Conservation (phyloP, 2,888 invertebrate species). For the Myopa tessellatipennis region DNA sequence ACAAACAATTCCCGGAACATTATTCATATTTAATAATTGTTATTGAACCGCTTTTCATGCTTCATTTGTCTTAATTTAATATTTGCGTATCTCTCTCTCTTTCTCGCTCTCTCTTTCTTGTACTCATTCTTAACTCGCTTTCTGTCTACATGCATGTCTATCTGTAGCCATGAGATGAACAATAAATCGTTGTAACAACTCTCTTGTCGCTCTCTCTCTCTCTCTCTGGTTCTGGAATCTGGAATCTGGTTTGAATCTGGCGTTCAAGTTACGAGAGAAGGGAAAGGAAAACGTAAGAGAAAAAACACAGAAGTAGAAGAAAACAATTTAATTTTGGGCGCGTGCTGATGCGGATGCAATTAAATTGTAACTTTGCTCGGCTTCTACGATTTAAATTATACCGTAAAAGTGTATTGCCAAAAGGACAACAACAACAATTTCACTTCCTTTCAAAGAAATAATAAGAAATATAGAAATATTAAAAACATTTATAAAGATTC, state of each 20-base stretch:
- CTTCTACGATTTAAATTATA: background rate
- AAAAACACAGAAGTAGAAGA: background rate
- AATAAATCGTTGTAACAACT: too few relatives aligned
- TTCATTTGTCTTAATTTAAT: slow-evolving; percentile 19
- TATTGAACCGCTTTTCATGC: slow-evolving; percentile 19
- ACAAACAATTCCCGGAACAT: slow-evolving; percentile 24
- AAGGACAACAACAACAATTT: too few relatives aligned
- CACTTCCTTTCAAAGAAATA: too few relatives aligned
- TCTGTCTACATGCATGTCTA: too few relatives aligned
- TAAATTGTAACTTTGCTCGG: background rate
- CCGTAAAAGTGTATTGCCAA: background rate
- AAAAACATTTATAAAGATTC: too few relatives aligned
- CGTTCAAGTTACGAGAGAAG: background rate
- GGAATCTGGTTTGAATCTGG: background rate
- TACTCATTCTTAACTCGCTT: too few relatives aligned
- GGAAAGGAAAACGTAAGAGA: background rate
- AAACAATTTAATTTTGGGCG: background rate
- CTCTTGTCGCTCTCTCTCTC: too few relatives aligned
- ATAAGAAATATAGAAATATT: too few relatives aligned
- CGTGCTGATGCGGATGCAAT: slow-evolving; percentile 11
- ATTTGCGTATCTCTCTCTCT: background rate
- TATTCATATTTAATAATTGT: slow-evolving; percentile 27
- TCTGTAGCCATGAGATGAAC: too few relatives aligned
- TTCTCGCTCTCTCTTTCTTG: too few relatives aligned
- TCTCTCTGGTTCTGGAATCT: too few relatives aligned